These are phyloP conservation scores for Aleadryas rufinucha DNA, from an alignment of 2,113 vertebrate species.

Conservation along the genomic window DNA sequence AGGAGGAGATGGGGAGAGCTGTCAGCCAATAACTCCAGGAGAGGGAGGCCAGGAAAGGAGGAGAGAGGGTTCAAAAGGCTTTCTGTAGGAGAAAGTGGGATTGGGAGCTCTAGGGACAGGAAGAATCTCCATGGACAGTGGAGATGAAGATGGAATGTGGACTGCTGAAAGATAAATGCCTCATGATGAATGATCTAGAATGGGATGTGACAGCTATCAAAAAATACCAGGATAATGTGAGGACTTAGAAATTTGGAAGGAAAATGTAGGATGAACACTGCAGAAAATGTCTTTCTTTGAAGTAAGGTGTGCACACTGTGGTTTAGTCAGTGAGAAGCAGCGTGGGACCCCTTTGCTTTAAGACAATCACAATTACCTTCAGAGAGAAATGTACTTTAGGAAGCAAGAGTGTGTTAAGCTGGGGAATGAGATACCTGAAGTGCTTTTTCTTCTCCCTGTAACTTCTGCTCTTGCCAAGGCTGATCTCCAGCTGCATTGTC, in stretches of 20 bases:
- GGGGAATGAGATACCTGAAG: background rate
- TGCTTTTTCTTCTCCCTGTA: background rate
- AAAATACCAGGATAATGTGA: background rate
- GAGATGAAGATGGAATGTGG: rapidly evolving
- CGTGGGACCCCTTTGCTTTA: background rate
- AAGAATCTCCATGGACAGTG: background rate
- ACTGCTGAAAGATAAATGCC: background rate
- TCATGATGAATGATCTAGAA: background rate
- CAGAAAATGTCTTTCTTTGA: background rate
- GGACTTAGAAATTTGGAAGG: background rate
- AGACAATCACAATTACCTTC: background rate
- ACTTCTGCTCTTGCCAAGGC: background rate
- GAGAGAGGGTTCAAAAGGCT: background rate
- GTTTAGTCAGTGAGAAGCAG: background rate
- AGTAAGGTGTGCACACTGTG: background rate
- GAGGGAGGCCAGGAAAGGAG: background rate
- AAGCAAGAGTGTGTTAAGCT: background rate
- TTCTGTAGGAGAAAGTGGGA: background rate
- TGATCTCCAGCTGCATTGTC: background rate
- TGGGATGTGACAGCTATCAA: background rate
- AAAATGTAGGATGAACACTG: background rate
- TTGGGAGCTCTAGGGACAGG: background rate
- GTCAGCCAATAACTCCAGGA: background rate
- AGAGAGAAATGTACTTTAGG: background rate
- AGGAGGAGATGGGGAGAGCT: background rate